Evolutionary conservation across 2,888 invertebrate genomes (phyloP).

Genomic region (Oligia fasciuncula): DNA sequence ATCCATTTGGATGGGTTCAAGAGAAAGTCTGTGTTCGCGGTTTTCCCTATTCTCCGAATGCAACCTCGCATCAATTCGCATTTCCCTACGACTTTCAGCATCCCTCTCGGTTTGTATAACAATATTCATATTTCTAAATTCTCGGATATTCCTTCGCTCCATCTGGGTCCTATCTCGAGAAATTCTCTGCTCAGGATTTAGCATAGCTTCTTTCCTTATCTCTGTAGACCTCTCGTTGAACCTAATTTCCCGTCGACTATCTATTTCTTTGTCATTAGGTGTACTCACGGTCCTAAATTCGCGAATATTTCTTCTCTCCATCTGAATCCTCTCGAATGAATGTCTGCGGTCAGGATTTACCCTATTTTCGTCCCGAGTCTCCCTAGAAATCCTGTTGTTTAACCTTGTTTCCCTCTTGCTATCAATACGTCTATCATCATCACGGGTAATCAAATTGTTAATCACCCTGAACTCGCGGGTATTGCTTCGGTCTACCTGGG

Average conservation of each 20-base stretch:
- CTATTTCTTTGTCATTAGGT: slow-evolving; percentile 4
- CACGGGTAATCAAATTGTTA: slow-evolving; percentile 19
- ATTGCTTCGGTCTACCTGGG: neutral
- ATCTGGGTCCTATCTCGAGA: slow-evolving; percentile 9
- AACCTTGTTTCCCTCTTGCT: slow-evolving; percentile 6
- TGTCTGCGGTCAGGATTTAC: neutral
- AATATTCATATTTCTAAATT: slow-evolving; percentile 23
- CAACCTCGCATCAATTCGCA: slow-evolving; percentile 1
- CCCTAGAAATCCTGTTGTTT: slow-evolving; percentile 17
- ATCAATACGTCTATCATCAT: slow-evolving; percentile 13
- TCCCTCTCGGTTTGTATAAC: slow-evolving; percentile 9
- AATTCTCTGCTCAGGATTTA: slow-evolving; percentile 11
- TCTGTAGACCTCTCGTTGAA: slow-evolving; percentile 9
- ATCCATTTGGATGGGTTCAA: slow-evolving; percentile 28
- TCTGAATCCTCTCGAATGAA: slow-evolving; percentile 4
- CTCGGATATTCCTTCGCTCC: slow-evolving; percentile 16
- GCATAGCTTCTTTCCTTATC: slow-evolving; percentile 9
- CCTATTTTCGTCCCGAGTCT: slow-evolving; percentile 9
- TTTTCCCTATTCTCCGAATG: slow-evolving; percentile 22
- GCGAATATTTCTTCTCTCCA: slow-evolving; percentile 27
- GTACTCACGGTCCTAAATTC: slow-evolving; percentile 31
- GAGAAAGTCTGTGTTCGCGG: slow-evolving; percentile 22
- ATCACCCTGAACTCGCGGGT: slow-evolving; percentile 7
- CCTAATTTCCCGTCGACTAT: slow-evolving; percentile 16
- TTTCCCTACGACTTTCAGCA: slow-evolving; percentile 18